phyloP scores from a whole-genome alignment of 2,797 vertebrate genomes.

The Oophaga sylvatica region DNA sequence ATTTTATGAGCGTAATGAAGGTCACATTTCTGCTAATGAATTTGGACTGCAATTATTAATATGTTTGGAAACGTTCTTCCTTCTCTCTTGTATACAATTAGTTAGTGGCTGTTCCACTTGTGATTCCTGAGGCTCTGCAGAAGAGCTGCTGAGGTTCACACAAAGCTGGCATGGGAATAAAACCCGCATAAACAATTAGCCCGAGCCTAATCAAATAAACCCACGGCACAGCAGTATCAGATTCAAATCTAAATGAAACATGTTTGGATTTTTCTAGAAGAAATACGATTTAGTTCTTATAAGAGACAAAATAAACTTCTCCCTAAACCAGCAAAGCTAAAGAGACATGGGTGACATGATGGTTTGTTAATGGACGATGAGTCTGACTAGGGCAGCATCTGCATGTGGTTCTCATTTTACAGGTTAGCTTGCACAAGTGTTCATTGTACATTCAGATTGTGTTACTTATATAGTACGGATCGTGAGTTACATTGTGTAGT shows the following conservation, averaged over 20 bases:
- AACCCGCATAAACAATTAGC: conserved; percentile 49
- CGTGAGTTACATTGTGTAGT: too few relatives aligned
- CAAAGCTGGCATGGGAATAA: conserved; percentile 48
- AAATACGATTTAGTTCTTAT: conserved; percentile 24
- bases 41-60: background rate
- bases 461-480: too few relatives aligned
- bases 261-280: conserved; percentile 38
- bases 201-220: conserved; percentile 46
- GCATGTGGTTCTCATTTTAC: background rate
- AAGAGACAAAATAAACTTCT: background rate
- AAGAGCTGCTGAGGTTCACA: conserved; percentile 6
- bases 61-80: background rate
- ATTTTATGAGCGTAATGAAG: background rate
- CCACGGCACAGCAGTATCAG: conserved; percentile 34
- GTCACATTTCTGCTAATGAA: background rate
- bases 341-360: background rate
- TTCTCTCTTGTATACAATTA: background rate
- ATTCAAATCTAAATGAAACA: conserved; percentile 54
- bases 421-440: too few relatives aligned
- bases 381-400: background rate
- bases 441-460: too few relatives aligned
- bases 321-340: background rate
- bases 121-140: conserved; percentile 7
- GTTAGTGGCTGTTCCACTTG: background rate
- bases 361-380: background rate